These are phyloP conservation scores for Hermaeophaga mercurialis DNA, from an alignment of 2,888 invertebrate genomes.

Conservation along the genomic window DNA sequence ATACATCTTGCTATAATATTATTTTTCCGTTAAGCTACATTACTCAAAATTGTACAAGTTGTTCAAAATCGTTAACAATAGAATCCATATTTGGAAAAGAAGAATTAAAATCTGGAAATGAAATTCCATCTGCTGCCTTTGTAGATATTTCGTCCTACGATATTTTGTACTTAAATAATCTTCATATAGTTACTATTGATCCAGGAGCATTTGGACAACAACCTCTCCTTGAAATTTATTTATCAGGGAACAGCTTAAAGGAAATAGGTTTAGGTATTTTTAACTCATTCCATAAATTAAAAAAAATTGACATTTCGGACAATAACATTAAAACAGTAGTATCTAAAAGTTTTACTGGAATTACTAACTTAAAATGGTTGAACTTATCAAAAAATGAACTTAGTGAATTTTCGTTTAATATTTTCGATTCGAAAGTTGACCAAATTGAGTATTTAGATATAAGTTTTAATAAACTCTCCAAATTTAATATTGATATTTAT, in stretches of 20 bases:
- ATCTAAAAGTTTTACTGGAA: background rate
- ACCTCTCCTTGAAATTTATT: constrained; percentile 52
- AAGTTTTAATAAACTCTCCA: constrained; percentile 6
- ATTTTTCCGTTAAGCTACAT: no score
- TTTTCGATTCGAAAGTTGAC: background rate
- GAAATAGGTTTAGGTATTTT: constrained; percentile 15
- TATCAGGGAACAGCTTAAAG: constrained; percentile 2
- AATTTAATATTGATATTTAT: background rate
- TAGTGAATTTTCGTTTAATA: background rate
- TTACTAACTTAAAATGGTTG: background rate
- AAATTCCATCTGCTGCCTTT: no score
- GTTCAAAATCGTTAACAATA: no score
- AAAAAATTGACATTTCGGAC: constrained; percentile 8
- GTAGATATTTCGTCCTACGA: background rate
- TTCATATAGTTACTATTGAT: background rate
- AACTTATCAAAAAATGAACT: constrained; percentile 18
- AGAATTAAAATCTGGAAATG: no score
- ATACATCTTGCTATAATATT: no score
- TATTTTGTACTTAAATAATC: background rate
- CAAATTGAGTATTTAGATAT: background rate
- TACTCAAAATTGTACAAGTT: no score
- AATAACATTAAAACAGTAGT: constrained; percentile 8
- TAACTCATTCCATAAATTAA: constrained; percentile 7
- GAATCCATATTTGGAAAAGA: no score
- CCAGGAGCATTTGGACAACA: constrained; percentile 2